phyloP scores from a whole-genome alignment of 2,797 vertebrate genomes.

The Danio albolineatus region DNA sequence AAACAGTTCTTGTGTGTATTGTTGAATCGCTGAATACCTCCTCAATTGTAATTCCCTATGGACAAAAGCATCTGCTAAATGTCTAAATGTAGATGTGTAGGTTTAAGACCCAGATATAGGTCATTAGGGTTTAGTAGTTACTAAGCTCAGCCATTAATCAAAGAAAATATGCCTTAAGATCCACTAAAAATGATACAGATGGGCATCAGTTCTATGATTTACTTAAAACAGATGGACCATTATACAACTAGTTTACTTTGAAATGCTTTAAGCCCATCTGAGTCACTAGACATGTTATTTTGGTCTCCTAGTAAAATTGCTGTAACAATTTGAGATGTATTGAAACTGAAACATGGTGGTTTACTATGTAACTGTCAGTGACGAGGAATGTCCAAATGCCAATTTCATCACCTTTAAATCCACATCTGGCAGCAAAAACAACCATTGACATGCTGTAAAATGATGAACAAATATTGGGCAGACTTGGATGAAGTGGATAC shows the following conservation, averaged over 20 bases:
- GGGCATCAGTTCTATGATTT: not conserved
- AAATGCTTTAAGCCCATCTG: not conserved
- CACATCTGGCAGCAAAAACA: constrained; percentile 11
- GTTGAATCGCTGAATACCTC: too few species aligned
- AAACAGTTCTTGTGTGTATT: too few species aligned
- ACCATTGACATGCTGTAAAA: constrained; percentile 6
- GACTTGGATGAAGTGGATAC: not conserved
- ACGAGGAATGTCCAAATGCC: not conserved
- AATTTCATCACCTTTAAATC: constrained; percentile 25
- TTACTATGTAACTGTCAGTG: constrained; percentile 6
- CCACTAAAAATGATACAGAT: too few species aligned
- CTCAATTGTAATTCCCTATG: too few species aligned
- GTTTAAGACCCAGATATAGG: too few species aligned
- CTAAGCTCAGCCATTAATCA: too few species aligned
- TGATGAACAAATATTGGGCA: not conserved
- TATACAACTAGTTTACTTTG: not conserved
- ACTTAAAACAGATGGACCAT: not conserved
- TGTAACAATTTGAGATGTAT: not conserved
- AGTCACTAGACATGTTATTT: not conserved
- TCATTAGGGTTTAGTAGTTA: too few species aligned
- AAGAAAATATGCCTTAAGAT: too few species aligned
- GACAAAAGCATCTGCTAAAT: too few species aligned
- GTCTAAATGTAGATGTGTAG: too few species aligned
- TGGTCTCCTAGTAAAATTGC: not conserved
- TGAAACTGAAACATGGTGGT: not conserved